phyloP scores from a whole-genome alignment of 1,140 invertebrate species.

The Rhynchophorus ferrugineus region DNA sequence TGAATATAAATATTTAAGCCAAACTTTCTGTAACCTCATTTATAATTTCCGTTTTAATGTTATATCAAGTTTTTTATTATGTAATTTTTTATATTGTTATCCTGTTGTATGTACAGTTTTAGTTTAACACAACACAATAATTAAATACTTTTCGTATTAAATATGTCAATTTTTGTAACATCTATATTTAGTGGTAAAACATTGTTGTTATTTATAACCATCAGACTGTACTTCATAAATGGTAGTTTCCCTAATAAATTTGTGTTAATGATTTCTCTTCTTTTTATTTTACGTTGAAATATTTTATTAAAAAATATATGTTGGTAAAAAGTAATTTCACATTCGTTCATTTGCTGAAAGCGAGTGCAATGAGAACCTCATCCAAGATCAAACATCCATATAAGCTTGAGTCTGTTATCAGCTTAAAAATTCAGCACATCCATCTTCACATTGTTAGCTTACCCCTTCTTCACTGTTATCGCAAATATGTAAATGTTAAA shows the following conservation, averaged over 20 bases:
- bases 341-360: too few relatives aligned
- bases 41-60: not conserved
- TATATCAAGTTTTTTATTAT: not conserved
- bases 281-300: too few relatives aligned
- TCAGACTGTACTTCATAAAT: slow-evolving; percentile 15
- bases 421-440: too few relatives aligned
- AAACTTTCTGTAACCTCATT: slow-evolving; percentile 16
- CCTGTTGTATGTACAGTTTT: not conserved
- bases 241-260: slow-evolving; percentile 17
- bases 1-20: slow-evolving; percentile 13
- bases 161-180: slow-evolving; percentile 18
- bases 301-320: too few relatives aligned
- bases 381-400: too few relatives aligned
- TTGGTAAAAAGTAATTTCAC: too few relatives aligned
- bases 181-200: slow-evolving; percentile 2
- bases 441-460: too few relatives aligned
- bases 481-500: too few relatives aligned
- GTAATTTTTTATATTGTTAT: not conserved
- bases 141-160: slow-evolving; percentile 5
- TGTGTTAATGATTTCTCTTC: slow-evolving; percentile 10
- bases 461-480: too few relatives aligned
- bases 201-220: slow-evolving; percentile 15
- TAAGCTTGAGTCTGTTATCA: too few relatives aligned
- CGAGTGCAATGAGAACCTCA: too few relatives aligned
- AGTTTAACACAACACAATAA: not conserved